phyloP scores from a whole-genome alignment of 2,113 vertebrate species.

The Amblyornis subalaris region DNA sequence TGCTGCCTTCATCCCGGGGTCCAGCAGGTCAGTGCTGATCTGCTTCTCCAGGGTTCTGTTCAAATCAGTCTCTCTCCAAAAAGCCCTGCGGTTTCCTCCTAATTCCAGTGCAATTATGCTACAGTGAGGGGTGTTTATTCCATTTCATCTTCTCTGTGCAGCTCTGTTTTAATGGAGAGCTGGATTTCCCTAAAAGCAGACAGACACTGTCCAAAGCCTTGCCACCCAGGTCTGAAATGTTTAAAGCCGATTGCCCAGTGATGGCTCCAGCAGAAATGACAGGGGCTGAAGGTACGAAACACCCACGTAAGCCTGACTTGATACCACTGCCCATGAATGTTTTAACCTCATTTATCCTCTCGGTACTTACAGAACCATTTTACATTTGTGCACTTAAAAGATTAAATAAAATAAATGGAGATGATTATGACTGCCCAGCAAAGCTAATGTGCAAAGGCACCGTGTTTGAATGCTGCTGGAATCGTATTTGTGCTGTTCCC shows the following conservation, averaged over 20 bases:
- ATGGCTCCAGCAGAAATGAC: not conserved
- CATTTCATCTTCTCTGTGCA: not conserved
- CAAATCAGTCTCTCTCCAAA: not conserved
- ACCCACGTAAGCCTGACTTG: not conserved
- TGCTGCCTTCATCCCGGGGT: rapidly evolving
- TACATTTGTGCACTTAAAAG: conserved; percentile 62
- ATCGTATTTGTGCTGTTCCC: not conserved
- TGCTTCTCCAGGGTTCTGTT: not conserved
- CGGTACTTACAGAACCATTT: conserved; percentile 53
- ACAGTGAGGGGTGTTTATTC: not conserved
- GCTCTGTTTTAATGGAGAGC: not conserved
- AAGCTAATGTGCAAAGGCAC: not conserved
- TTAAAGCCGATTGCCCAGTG: conserved; percentile 29
- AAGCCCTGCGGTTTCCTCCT: not conserved
- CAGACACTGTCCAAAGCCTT: not conserved
- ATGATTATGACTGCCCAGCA: conserved; percentile 2
- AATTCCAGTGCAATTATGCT: not conserved
- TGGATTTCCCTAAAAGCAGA: not conserved
- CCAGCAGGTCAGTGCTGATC: rapidly evolving
- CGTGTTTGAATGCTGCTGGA: not conserved
- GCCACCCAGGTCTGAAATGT: not conserved
- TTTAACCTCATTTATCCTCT: conserved; percentile 66
- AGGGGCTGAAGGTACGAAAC: not conserved
- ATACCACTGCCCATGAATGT: conserved; percentile 23
- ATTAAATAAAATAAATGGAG: conserved; percentile 54